Percentiles rank a stretch among this genome's conserved stretches.
phyloP scores from a whole-genome alignment of 2,888 invertebrate genomes.

The Psylliodes chrysocephalus region DNA sequence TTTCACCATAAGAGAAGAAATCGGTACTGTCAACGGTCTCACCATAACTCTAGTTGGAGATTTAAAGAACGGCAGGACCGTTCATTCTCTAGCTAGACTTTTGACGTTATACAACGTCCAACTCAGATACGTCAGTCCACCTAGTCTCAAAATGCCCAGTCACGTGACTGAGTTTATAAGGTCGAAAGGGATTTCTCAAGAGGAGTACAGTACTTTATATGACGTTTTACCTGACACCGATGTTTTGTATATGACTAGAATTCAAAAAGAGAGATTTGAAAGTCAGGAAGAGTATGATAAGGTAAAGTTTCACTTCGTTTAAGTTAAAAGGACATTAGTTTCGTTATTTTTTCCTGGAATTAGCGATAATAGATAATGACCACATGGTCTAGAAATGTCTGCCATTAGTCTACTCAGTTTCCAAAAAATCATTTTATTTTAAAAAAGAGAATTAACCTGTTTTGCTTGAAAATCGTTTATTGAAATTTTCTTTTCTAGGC shows the following conservation, averaged over 20 bases:
- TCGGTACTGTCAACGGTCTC: conserved; percentile 97
- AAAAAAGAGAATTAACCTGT: too few relatives aligned
- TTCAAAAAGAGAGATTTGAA: conserved; percentile 92
- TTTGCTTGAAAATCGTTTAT: too few relatives aligned
- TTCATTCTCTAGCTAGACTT: conserved; percentile 94
- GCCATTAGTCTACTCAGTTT: too few relatives aligned
- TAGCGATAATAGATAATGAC: too few relatives aligned
- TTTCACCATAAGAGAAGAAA: conserved; percentile 98
- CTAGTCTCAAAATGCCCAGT: conserved; percentile 89
- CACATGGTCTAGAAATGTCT: too few relatives aligned
- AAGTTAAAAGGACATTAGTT: too few relatives aligned
- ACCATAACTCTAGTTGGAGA: conserved; percentile 99
- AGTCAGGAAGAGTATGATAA: conserved; percentile 86
- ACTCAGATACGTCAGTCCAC: conserved; percentile 84
- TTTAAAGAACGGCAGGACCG: conserved; percentile 96
- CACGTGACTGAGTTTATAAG: conserved; percentile 83
- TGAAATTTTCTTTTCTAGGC: conserved; percentile 70
- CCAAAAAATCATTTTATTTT: too few relatives aligned
- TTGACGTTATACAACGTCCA: conserved; percentile 94
- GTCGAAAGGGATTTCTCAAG: conserved; percentile 82
- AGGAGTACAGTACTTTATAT: conserved; percentile 78
- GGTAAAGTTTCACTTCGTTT: too few relatives aligned
- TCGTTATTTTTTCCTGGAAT: too few relatives aligned
- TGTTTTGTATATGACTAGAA: conserved; percentile 97
- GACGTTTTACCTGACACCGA: conserved; percentile 92